Conservation (phyloP, 2,888 invertebrate species). For the Acanthacorydalis orientalis region DNA sequence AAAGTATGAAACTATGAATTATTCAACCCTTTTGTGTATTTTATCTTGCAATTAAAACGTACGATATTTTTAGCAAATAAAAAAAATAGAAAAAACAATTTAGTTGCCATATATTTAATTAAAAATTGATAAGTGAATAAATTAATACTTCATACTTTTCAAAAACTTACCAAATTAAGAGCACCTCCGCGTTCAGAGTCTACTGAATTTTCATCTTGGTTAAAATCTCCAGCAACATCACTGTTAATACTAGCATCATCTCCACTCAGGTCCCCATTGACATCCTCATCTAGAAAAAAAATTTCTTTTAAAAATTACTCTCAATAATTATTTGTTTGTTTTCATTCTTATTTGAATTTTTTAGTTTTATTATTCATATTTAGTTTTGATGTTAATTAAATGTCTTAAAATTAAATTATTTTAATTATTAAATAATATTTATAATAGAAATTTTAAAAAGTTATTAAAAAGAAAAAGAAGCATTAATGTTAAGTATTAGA, state of each 20-base stretch:
- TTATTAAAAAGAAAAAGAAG: too few relatives aligned
- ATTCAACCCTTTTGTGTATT: neutral
- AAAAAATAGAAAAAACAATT: too few relatives aligned
- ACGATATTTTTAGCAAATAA: neutral
- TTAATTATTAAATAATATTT: too few relatives aligned
- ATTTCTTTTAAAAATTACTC: neutral
- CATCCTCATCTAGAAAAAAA: slow-evolving; percentile 35
- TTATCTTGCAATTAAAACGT: neutral
- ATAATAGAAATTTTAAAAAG: too few relatives aligned
- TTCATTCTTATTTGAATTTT: neutral
- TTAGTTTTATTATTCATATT: too few relatives aligned
- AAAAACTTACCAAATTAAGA: slow-evolving; percentile 39
- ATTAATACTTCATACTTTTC: too few relatives aligned
- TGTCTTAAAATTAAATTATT: too few relatives aligned
- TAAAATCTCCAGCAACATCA: slow-evolving; percentile 33
- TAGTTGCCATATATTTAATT: too few relatives aligned
- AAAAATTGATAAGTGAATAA: too few relatives aligned
- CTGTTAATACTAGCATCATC: slow-evolving; percentile 42
- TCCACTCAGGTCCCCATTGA: slow-evolving; percentile 42
- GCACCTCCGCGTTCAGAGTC: slow-evolving; percentile 43
- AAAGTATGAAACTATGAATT: too few relatives aligned
- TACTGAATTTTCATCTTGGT: slow-evolving; percentile 42
- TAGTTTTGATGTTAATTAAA: too few relatives aligned
- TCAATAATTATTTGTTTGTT: neutral
- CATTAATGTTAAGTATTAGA: too few relatives aligned